A percentile compares a stretch with the other conserved stretches of the same genome.
phyloP scores from a whole-genome alignment of 2,113 vertebrate species.

The Conger conger region DNA sequence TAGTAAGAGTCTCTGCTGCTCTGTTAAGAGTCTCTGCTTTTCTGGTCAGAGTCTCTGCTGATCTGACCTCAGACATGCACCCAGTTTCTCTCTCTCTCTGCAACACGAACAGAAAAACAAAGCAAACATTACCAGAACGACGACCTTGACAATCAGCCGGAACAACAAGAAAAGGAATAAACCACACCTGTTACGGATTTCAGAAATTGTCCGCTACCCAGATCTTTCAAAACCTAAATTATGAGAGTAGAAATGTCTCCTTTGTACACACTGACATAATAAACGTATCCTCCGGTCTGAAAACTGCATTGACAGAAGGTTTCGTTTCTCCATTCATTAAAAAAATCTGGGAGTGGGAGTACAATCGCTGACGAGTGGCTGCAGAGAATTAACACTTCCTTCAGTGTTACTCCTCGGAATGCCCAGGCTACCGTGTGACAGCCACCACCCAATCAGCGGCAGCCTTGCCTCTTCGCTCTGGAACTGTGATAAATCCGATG shows the following conservation, averaged over 20 bases:
- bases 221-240: neutral
- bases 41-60: no score
- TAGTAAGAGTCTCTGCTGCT: no score
- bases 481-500: neutral
- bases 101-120: neutral
- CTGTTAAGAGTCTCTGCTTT: no score
- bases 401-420: conserved; percentile 35
- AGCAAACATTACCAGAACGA: neutral
- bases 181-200: neutral
- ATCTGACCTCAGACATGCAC: neutral
- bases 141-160: neutral
- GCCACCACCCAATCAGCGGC: neutral
- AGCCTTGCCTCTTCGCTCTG: neutral
- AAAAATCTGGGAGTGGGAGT: conserved; percentile 3
- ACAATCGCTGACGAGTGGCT: conserved; percentile 33
- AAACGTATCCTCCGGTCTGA: neutral
- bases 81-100: neutral
- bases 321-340: conserved; percentile 16
- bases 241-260: neutral
- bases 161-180: neutral
- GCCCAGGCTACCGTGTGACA: neutral
- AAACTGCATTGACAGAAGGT: neutral
- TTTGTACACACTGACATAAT: neutral
- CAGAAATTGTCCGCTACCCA: neutral
- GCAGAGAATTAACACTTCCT: conserved; percentile 44